Conservation (phyloP, 2,797 vertebrate species). For the Sebastiscus tertius region DNA sequence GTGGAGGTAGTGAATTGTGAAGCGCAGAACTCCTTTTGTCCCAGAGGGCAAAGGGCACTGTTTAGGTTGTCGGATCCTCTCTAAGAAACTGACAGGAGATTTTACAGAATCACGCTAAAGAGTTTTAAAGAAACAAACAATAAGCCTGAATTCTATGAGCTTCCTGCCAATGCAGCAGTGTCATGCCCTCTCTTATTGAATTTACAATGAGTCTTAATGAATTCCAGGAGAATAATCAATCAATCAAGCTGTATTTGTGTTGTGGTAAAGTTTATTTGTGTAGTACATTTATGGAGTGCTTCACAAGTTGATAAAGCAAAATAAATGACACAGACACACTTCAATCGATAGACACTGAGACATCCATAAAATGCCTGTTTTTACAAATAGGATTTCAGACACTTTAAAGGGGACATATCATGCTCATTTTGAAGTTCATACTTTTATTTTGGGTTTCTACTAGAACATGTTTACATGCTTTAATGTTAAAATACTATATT, state of each 20-base stretch:
- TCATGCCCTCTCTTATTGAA: not conserved
- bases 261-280: conserved; percentile 9
- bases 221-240: not conserved
- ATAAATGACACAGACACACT: conserved; percentile 31
- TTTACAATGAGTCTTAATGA: not conserved
- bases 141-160: not conserved
- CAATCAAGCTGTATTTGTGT: not conserved
- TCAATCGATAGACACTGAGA: conserved; percentile 22
- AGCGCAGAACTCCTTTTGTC: conserved; percentile 38
- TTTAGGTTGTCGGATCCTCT: conserved; percentile 3
- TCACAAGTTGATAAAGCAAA: conserved; percentile 26
- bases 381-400: conserved; percentile 7
- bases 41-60: conserved; percentile 4
- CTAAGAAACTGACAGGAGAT: not conserved
- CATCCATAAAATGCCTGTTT: conserved; percentile 7
- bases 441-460: not conserved
- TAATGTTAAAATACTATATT: not conserved
- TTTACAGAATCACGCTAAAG: not conserved
- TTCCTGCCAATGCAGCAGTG: not conserved
- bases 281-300: not conserved
- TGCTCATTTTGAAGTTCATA: not conserved
- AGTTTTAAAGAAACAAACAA: not conserved
- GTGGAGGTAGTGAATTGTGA: conserved; percentile 54
- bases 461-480: not conserved
- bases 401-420: not conserved